Conservation (phyloP, 1,140 invertebrate species). For the Whitmania pigra region DNA sequence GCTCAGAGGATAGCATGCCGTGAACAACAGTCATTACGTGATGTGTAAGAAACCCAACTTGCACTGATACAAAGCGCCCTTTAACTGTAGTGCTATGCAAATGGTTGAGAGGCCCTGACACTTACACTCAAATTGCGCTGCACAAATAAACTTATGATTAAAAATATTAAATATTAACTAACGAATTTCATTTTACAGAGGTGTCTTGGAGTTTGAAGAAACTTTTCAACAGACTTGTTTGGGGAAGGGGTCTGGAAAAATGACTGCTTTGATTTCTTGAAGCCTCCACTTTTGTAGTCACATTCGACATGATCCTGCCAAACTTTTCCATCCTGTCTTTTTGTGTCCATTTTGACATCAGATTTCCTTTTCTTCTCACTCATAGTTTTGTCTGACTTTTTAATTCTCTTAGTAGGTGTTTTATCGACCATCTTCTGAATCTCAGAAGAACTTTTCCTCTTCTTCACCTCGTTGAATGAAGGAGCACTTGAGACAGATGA, state of each 20-base stretch:
- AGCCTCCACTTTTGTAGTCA: neutral
- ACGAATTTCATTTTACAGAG: neutral
- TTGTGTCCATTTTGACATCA: too few species aligned
- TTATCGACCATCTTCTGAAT: neutral
- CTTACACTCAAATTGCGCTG: too few species aligned
- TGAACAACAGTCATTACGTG: too few species aligned
- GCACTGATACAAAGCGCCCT: too few species aligned
- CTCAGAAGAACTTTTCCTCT: neutral
- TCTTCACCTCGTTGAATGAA: neutral
- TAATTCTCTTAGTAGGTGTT: neutral
- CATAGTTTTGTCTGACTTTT: too few species aligned
- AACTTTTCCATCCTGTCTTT: neutral
- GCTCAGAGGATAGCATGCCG: too few species aligned
- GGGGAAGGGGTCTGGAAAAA: neutral
- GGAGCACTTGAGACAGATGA: too few species aligned
- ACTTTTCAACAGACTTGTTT: slow-evolving; percentile 5
- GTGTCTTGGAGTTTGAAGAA: neutral
- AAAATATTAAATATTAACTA: neutral
- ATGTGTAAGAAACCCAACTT: too few species aligned
- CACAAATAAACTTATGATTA: too few species aligned
- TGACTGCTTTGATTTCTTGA: slow-evolving; percentile 1
- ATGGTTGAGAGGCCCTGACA: too few species aligned
- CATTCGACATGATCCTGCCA: neutral
- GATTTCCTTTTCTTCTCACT: too few species aligned
- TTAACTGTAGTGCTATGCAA: too few species aligned